Conservation (phyloP, 1,140 invertebrate genomes). For the Rhysida immarginata region DNA sequence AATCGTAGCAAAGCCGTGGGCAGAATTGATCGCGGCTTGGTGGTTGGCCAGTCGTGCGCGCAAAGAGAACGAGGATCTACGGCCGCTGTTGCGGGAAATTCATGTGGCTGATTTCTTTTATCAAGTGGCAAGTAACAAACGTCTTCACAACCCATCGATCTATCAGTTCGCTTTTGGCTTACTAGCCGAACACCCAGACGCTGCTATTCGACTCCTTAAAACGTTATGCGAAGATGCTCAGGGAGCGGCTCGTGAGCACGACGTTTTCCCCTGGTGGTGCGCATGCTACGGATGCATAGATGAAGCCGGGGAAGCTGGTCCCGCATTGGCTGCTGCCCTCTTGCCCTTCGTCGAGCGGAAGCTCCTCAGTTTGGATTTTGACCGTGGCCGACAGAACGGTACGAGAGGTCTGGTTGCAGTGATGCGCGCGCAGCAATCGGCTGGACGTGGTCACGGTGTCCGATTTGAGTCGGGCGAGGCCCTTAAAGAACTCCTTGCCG, state of each 20-base stretch:
- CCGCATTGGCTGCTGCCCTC: not conserved
- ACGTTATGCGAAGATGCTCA: not conserved
- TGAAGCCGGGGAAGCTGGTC: not conserved
- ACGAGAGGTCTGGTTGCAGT: not conserved
- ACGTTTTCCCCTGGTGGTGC: slow-evolving; percentile 4
- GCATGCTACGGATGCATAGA: slow-evolving; percentile 1
- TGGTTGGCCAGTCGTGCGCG: not conserved
- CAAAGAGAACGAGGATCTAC: not conserved
- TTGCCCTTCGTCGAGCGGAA: slow-evolving; percentile 1
- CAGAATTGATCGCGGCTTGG: slow-evolving; percentile 1
- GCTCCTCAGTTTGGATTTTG: slow-evolving; percentile 2
- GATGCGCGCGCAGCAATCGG: not conserved
- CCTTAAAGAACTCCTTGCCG: not conserved
- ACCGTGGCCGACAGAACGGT: not conserved
- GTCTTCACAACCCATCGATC: not conserved
- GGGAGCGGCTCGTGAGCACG: not conserved
- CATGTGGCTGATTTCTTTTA: slow-evolving; percentile 6
- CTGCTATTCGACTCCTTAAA: not conserved
- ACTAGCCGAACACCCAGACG: not conserved
- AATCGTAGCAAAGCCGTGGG: not conserved
- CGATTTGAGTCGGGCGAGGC: slow-evolving; percentile 5
- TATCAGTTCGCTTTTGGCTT: slow-evolving; percentile 6
- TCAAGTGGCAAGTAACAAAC: not conserved
- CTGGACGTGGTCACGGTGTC: not conserved
- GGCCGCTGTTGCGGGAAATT: not conserved